Conservation (phyloP, 2,797 vertebrate species). For the Dromococcyx pavoninus region DNA sequence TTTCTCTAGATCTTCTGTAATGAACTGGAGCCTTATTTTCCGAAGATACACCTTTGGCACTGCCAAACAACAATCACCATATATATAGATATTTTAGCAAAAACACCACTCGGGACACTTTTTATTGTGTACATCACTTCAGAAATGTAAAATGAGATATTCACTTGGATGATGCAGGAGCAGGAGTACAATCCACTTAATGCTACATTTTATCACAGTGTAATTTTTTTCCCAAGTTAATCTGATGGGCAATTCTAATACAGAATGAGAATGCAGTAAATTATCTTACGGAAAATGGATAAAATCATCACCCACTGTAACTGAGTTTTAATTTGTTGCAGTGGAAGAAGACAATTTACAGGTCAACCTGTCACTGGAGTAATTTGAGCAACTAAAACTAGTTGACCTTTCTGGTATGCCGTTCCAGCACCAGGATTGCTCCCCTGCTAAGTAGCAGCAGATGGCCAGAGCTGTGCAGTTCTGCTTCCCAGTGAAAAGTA, state of each 20-base stretch:
- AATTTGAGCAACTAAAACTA: slow-evolving; percentile 20
- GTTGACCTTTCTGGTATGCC: not conserved
- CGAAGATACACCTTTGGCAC: not conserved
- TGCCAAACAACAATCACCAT: not conserved
- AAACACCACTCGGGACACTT: fast-evolving
- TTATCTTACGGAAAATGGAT: slow-evolving; percentile 28
- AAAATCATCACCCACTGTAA: slow-evolving; percentile 11
- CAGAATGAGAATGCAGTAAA: not conserved
- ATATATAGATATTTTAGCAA: not conserved
- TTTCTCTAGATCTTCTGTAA: not conserved
- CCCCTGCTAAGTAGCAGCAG: slow-evolving; percentile 43
- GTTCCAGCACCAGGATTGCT: not conserved
- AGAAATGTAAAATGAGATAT: not conserved
- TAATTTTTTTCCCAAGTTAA: not conserved
- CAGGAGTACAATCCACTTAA: not conserved
- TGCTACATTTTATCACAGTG: not conserved
- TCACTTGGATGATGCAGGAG: not conserved
- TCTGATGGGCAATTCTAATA: not conserved
- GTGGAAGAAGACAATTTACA: slow-evolving; percentile 27
- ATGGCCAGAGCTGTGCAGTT: slow-evolving; percentile 8
- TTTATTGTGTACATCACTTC: not conserved
- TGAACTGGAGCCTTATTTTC: not conserved
- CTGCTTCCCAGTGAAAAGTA: not conserved
- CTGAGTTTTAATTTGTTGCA: slow-evolving; percentile 48
- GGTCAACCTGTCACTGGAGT: slow-evolving; percentile 28